Percentiles rank a stretch among this genome's conserved stretches.
phyloP scores from a whole-genome alignment of 2,113 vertebrate species.

The Pseudorectes ferrugineus region DNA sequence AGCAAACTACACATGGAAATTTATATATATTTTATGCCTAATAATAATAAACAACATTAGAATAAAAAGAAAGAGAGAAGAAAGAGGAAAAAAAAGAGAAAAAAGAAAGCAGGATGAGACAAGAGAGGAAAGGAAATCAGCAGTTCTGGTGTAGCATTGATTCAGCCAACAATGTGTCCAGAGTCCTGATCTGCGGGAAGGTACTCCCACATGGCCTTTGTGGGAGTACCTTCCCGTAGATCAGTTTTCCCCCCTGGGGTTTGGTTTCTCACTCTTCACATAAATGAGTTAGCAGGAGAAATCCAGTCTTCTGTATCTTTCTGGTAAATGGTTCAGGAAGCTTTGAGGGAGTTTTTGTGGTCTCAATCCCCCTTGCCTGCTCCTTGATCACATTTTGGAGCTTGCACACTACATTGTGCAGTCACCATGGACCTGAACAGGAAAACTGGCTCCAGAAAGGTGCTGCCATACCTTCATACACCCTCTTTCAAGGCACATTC shows the following conservation, averaged over 20 bases:
- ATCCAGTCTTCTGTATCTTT: not conserved
- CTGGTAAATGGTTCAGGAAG: not conserved
- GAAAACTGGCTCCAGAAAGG: not conserved
- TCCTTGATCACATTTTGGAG: not conserved
- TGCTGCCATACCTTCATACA: fast-evolving
- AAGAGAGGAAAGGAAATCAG: not conserved
- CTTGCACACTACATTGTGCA: fast-evolving
- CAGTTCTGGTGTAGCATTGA: not conserved
- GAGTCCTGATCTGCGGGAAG: too few species aligned
- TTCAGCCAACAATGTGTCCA: not conserved
- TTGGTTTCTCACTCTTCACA: not conserved
- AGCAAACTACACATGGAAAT: not conserved
- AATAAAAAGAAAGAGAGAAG: not conserved
- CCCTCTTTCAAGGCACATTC: not conserved
- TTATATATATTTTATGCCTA: not conserved
- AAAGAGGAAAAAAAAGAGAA: not conserved
- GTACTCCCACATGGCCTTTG: not conserved
- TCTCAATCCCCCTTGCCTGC: not conserved
- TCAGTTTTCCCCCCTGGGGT: not conserved
- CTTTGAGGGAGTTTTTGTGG: not conserved
- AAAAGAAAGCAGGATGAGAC: too few species aligned
- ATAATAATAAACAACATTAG: not conserved
- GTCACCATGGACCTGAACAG: not conserved
- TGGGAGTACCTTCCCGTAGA: too few species aligned
- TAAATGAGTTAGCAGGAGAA: not conserved